Conservation (phyloP, 2,888 invertebrate species). For the Plagodis pulveraria region DNA sequence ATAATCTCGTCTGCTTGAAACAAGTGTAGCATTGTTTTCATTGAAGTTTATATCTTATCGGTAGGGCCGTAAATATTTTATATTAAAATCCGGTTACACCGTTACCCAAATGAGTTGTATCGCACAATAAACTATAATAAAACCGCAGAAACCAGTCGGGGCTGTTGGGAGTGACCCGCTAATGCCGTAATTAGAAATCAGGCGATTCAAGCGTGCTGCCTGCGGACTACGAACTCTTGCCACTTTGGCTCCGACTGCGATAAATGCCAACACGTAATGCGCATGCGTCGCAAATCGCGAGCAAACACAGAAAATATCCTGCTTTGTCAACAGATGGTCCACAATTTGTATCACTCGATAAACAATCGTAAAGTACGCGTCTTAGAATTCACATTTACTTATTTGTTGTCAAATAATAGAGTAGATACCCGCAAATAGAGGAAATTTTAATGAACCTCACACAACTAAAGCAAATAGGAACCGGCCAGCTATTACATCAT, state of each 20-base stretch:
- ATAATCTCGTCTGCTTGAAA: background rate
- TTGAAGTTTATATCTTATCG: background rate
- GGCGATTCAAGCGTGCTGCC: conserved; percentile 29
- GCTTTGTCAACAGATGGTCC: conserved; percentile 34
- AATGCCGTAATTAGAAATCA: conserved; percentile 55
- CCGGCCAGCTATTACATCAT: conserved; percentile 46
- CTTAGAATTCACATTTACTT: conserved; percentile 15
- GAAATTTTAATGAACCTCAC: conserved; percentile 11
- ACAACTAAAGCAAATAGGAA: conserved; percentile 21
- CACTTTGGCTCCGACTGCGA: conserved; percentile 6
- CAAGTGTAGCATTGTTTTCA: background rate
- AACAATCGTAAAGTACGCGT: conserved; percentile 7
- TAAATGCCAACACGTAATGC: conserved; percentile 49
- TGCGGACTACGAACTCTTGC: background rate
- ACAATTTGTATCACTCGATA: conserved; percentile 24
- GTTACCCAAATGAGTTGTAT: conserved; percentile 31
- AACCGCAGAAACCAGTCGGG: conserved; percentile 36
- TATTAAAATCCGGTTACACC: conserved; percentile 13
- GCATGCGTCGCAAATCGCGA: conserved; percentile 53
- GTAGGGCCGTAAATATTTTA: background rate
- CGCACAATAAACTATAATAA: conserved; percentile 23
- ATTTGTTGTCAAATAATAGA: conserved; percentile 9
- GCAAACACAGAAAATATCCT: conserved; percentile 36
- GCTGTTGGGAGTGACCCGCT: conserved; percentile 15
- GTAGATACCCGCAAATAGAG: conserved; percentile 17